Evolutionary conservation across 2,888 invertebrate genomes (phyloP).

Genomic region (Barypeithes pellucidus): DNA sequence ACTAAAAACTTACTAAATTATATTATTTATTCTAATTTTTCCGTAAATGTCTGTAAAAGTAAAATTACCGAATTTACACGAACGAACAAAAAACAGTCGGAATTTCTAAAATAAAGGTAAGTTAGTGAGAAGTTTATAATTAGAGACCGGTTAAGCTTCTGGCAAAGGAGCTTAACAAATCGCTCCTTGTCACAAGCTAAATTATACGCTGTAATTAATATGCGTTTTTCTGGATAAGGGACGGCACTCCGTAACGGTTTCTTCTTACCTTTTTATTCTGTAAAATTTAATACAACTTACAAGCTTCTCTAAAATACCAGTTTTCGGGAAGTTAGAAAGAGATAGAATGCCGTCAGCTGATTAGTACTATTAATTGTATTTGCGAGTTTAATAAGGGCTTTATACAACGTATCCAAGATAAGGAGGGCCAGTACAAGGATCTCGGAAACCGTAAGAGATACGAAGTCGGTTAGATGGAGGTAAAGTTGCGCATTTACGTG

Average conservation of each 20-base stretch:
- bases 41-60: not conserved
- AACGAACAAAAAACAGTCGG: constrained; percentile 30
- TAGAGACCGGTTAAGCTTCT: constrained; percentile 53
- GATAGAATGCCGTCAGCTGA: too few species aligned
- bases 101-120: constrained; percentile 45
- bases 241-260: not conserved
- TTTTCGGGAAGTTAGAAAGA: too few species aligned
- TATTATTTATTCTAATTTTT: too few species aligned
- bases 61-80: not conserved
- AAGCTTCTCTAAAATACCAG: too few species aligned
- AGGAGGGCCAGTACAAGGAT: too few species aligned
- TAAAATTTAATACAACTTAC: not conserved
- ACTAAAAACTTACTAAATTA: too few species aligned
- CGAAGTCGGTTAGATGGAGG: too few species aligned
- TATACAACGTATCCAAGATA: too few species aligned
- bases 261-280: not conserved
- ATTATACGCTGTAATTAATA: constrained; percentile 53
- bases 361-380: too few species aligned
- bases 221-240: constrained; percentile 46
- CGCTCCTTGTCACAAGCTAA: constrained; percentile 52
- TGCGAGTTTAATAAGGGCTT: too few species aligned
- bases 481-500: too few species aligned
- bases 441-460: too few species aligned
- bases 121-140: constrained; percentile 56
- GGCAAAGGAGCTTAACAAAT: constrained; percentile 54